Evolutionary conservation across 2,888 invertebrate genomes (phyloP), one percentile per base, ranked within the genome.

Genomic region (Papilio elwesi): DNA sequence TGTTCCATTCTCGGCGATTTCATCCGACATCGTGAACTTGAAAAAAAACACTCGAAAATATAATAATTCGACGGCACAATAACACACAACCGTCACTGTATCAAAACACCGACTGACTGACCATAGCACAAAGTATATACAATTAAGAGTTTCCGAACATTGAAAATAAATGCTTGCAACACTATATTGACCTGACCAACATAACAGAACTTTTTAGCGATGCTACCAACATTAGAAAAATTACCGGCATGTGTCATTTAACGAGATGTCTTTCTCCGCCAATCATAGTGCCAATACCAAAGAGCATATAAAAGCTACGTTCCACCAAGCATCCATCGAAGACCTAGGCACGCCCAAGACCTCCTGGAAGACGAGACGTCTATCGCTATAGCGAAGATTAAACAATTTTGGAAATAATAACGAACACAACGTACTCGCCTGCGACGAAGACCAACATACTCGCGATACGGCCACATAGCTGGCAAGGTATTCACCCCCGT

Each of bases 1-100:
- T 85, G 96, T 96, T 87, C 97, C 97, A 92, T 97, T 97, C 91
- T 96, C 96, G 85, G 95, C 95, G 81, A 95, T 95, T 94, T 96
- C 96, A 91, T 96, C 96, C 90, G 96, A 96, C 96, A 97, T 96
- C 88, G 87, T 94, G 85, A 87, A 88, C 84, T 89, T 75, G 77
- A 84, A 82, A 84, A 84, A 81, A 84, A 84, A 81, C 88, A 89
- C 90, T 83, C 83, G 74, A 81, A 82, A 82, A 84, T 82, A 82
- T 77, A 76, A 80, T 78, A 82, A 74, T 80, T 79, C 80, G 79
- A 77, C 76, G 77, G 82, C 89, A 87, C 87, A 84, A 82, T 81
- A 77, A 75, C 80, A 86, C 93, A 92, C 93, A 86, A 89, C 89
- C 87, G 79, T 67, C 89, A 90, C 90, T 77, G 75, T 80, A 81